Base-by-base conservation (phyloP, 2,888 invertebrate genomes). In the Euproctis similis region DNA sequence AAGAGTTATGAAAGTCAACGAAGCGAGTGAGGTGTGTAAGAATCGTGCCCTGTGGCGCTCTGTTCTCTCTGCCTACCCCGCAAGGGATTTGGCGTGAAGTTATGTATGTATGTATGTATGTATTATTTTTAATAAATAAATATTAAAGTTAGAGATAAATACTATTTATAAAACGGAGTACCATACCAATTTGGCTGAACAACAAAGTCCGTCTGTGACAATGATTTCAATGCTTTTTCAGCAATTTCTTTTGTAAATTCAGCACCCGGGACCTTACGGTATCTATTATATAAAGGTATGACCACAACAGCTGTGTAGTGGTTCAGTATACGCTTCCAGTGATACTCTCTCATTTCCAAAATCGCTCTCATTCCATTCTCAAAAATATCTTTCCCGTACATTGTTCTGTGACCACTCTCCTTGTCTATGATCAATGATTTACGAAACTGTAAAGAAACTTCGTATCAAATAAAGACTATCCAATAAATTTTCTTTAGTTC, bases 161-260 rank as follows among this genome's bases (percentile, higher is more conserved):
- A 33, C 35, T 16, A 16, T 16, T 4, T 16, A 16, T 5, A 16
- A 7, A 8, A 27, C 9, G n/a, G n/a, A n/a, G n/a, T n/a, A 8
- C 33, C 49, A 36, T 52, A 84, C 84, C 84, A 84, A 30, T 84
- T 77, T 4, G 82, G 84, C 30, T 84, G 73, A 3, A 82, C 57
- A 1, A 67, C 53, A 34, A 70, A 78, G 12, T 77, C 77, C 0
- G 73, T 69, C 18, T 64, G 61, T 1, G 62, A 56, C 1, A 82
- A 31, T 1, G 74, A 67, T 10, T 59, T 58, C 31, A 64, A 46
- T 0, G 78, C 73, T 18, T 64, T 60, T 4, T 57, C 63, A 0
- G 80, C 84, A 12, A 74, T 34, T 26, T 67, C 54, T 39, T 64
- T 69, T 0, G 75, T 73, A 36, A 81, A 78, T 1, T 42, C 29